A percentile compares a stretch with the other conserved stretches of the same genome.
Conservation (phyloP, 2,888 invertebrate species). For the Magallana nippona region DNA sequence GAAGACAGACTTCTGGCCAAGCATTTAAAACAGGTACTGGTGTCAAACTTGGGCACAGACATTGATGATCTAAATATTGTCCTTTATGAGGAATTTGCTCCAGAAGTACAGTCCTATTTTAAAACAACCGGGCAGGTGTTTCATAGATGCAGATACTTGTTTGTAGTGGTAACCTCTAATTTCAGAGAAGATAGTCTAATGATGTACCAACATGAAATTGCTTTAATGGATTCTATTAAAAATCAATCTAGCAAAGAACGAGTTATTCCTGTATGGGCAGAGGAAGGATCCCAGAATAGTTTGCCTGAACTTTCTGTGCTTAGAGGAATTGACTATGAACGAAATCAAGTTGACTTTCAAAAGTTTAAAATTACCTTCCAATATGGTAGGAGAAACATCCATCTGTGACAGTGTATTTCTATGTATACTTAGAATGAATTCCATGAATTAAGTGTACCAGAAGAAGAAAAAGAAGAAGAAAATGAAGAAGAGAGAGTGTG, state of each 20-base stretch:
- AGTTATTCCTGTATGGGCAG: conserved; percentile 29
- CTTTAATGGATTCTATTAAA: conserved; percentile 28
- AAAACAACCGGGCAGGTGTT: conserved; percentile 2
- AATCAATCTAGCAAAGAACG: background rate
- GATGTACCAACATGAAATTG: conserved; percentile 35
- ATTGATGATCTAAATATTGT: conserved; percentile 24
- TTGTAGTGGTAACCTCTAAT: conserved; percentile 35
- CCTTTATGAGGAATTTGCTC: conserved; percentile 30
- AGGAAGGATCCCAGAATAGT: background rate
- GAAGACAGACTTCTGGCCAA: background rate
- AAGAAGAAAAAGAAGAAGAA: too few species aligned
- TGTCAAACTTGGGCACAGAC: background rate
- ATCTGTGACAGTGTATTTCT: background rate
- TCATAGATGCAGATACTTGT: conserved; percentile 38
- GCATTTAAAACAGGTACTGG: conserved; percentile 4
- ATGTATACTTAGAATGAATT: too few species aligned
- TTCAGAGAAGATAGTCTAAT: conserved; percentile 4
- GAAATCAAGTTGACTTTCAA: background rate
- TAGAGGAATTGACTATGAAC: background rate
- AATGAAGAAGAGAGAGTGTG: too few species aligned
- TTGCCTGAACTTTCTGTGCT: background rate
- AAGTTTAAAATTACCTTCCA: background rate
- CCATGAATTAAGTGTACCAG: too few species aligned
- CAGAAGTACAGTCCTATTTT: background rate
- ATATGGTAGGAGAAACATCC: background rate